These are phyloP conservation scores for Drosophila grimshawi DNA, from an alignment of 1,140 invertebrate genomes.

Conservation along the genomic window DNA sequence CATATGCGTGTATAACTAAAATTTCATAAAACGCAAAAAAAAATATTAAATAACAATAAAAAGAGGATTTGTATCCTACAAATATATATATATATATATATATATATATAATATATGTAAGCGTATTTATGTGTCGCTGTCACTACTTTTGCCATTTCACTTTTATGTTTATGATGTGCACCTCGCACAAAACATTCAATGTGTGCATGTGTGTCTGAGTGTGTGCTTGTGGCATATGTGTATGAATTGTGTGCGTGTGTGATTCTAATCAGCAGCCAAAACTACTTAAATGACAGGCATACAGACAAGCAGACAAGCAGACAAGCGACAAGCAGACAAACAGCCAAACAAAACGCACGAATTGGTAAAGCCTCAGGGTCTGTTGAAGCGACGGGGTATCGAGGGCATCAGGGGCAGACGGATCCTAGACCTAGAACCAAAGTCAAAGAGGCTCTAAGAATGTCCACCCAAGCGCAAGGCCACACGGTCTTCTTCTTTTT, in stretches of 20 bases:
- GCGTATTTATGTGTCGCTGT: constrained; percentile 68
- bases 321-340: no score
- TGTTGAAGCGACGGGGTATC: background rate
- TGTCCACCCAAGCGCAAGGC: constrained; percentile 7
- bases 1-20: constrained; percentile 61
- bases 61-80: constrained; percentile 49
- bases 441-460: constrained; percentile 17
- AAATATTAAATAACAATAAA: constrained; percentile 81
- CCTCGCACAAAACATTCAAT: constrained; percentile 37
- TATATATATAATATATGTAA: constrained; percentile 37
- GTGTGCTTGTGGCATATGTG: constrained; percentile 32
- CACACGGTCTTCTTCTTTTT: background rate
- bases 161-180: constrained; percentile 59
- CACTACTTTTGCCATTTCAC: constrained; percentile 58
- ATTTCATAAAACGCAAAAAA: constrained; percentile 72
- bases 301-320: constrained; percentile 16
- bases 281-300: constrained; percentile 56
- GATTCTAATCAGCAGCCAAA: constrained; percentile 72
- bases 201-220: constrained; percentile 11
- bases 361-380: constrained; percentile 49
- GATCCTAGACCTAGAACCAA: constrained; percentile 1
- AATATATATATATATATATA: no score
- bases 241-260: constrained; percentile 37
- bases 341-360: constrained; percentile 65
- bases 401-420: constrained; percentile 1